Evolutionary conservation across 2,113 vertebrate species (phyloP).

Genomic region (Catharus minimus): DNA sequence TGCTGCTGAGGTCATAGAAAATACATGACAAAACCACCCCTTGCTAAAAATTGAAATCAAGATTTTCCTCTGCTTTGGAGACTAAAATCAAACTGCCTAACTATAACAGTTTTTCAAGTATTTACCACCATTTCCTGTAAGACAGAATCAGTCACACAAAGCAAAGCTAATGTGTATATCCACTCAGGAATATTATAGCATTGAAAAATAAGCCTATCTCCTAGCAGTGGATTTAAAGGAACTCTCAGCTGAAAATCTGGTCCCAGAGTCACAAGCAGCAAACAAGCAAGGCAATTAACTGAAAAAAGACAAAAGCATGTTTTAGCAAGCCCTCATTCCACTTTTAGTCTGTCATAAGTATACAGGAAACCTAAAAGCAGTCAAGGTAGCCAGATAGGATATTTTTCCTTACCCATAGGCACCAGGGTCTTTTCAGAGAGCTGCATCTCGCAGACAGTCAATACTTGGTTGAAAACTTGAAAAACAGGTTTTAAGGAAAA

Average conservation of each 20-base stretch:
- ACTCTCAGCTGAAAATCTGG: background rate
- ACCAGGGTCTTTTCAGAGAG: slow-evolving; percentile 25
- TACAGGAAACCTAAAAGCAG: background rate
- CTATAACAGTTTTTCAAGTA: background rate
- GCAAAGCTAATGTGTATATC: background rate
- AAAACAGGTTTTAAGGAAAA: slow-evolving; percentile 66
- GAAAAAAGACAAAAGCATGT: background rate
- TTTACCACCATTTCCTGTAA: background rate
- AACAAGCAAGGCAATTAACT: background rate
- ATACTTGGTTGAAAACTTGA: slow-evolving; percentile 62
- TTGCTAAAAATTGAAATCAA: background rate
- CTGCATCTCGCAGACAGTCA: background rate
- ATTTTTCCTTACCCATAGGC: slow-evolving; percentile 67
- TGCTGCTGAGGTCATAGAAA: background rate
- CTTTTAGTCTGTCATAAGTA: background rate
- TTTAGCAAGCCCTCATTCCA: background rate
- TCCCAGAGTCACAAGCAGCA: background rate
- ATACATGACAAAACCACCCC: background rate
- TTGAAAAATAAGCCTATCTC: background rate
- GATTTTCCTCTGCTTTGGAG: background rate
- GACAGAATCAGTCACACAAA: background rate
- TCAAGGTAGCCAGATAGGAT: background rate
- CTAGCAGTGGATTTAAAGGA: background rate
- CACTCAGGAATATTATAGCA: background rate
- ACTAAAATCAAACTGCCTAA: background rate